Conservation (phyloP, 2,888 invertebrate genomes). For the Anticlea derivata region DNA sequence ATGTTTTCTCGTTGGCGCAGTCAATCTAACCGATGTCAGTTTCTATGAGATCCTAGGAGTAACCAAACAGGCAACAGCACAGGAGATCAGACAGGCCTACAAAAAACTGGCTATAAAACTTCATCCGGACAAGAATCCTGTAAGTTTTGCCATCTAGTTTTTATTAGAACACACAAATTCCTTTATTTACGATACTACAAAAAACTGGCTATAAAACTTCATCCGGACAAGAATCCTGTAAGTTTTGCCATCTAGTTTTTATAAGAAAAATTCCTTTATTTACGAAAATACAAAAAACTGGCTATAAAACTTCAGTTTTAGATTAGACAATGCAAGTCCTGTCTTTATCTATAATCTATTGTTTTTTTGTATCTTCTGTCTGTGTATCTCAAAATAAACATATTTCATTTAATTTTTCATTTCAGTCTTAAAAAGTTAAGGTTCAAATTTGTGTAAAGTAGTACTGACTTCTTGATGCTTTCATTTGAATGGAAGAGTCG, state of each 20-base stretch:
- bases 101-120: conserved; percentile 89
- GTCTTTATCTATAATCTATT: too few species aligned
- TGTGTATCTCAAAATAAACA: too few species aligned
- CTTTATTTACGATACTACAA: too few species aligned
- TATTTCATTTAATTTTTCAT: too few species aligned
- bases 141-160: conserved; percentile 50
- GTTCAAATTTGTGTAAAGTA: too few species aligned
- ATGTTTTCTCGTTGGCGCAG: conserved; percentile 48
- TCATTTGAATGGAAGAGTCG: too few species aligned
- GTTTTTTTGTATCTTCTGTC: too few species aligned
- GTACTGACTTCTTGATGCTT: too few species aligned
- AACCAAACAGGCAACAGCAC: conserved; percentile 85
- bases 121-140: conserved; percentile 90
- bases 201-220: conserved; percentile 88
- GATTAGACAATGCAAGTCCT: too few species aligned
- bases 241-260: conserved; percentile 38
- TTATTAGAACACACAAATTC: too few species aligned
- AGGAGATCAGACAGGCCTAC: conserved; percentile 90
- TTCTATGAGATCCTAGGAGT: conserved; percentile 88
- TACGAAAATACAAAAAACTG: conserved; percentile 90
- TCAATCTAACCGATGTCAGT: conserved; percentile 59
- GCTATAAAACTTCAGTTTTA: conserved; percentile 89
- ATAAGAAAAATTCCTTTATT: too few species aligned
- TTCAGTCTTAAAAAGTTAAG: too few species aligned
- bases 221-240: conserved; percentile 90